Conservation (phyloP, 2,113 vertebrate genomes). For the Perognathus longimembris region DNA sequence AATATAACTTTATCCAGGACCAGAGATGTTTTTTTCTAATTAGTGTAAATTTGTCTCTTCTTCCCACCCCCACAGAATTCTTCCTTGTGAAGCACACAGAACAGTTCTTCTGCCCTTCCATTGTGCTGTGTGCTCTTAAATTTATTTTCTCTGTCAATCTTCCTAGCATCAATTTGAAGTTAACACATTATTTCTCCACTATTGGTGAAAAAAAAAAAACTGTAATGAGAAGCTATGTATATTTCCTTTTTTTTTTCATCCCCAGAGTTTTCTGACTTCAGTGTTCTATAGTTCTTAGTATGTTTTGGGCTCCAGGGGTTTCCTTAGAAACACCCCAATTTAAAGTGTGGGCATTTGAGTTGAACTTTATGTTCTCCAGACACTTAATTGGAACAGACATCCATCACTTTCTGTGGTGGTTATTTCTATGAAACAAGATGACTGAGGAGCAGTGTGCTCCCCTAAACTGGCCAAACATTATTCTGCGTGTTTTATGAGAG, state of each 20-base stretch:
- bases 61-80: neutral
- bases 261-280: neutral
- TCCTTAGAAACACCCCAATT: neutral
- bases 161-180: neutral
- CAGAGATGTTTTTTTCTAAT: neutral
- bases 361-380: neutral
- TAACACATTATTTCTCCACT: neutral
- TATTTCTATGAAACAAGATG: neutral
- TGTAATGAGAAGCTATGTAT: neutral
- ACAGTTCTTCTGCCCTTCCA: neutral
- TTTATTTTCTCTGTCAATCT: neutral
- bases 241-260: neutral
- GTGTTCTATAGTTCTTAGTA: neutral
- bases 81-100: neutral
- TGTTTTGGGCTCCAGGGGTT: neutral
- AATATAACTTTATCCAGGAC: neutral
- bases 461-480: neutral
- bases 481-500: neutral
- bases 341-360: neutral
- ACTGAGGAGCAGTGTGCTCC: neutral
- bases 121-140: neutral
- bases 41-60: neutral
- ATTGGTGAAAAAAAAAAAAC: neutral
- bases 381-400: neutral
- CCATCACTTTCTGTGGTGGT: neutral